These are phyloP conservation scores for Lasioglossum marginatum DNA, from an alignment of 2,888 invertebrate species.

Conservation along the genomic window DNA sequence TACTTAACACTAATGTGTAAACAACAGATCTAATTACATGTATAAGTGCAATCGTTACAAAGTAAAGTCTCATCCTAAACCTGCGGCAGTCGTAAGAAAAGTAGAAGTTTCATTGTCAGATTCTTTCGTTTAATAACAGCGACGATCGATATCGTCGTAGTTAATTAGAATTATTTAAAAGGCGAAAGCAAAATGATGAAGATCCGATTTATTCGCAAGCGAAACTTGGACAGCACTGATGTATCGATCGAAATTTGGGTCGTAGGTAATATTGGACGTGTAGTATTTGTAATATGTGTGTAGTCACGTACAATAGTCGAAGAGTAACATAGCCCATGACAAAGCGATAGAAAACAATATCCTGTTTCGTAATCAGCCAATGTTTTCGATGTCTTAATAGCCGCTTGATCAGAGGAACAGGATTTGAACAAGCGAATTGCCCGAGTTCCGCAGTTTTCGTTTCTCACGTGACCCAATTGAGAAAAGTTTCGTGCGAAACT, in stretches of 20 bases:
- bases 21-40: no score
- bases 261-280: constrained; percentile 51
- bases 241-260: constrained; percentile 30
- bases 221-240: neutral
- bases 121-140: neutral
- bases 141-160: neutral
- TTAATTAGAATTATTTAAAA: neutral
- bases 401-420: constrained; percentile 13
- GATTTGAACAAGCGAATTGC: constrained; percentile 10
- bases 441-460: neutral
- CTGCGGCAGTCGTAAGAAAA: neutral
- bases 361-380: constrained; percentile 32
- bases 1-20: no score
- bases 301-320: constrained; percentile 38
- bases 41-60: neutral
- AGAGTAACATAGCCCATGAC: constrained; percentile 13
- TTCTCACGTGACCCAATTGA: neutral
- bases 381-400: constrained; percentile 41
- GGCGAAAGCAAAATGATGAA: neutral
- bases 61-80: neutral
- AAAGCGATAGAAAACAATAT: constrained; percentile 24
- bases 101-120: neutral
- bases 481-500: neutral
- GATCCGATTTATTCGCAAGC: neutral
- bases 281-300: constrained; percentile 53